These are phyloP conservation scores for Malurus cyaneus DNA, from an alignment of 2,113 vertebrate species.

Conservation along the genomic window DNA sequence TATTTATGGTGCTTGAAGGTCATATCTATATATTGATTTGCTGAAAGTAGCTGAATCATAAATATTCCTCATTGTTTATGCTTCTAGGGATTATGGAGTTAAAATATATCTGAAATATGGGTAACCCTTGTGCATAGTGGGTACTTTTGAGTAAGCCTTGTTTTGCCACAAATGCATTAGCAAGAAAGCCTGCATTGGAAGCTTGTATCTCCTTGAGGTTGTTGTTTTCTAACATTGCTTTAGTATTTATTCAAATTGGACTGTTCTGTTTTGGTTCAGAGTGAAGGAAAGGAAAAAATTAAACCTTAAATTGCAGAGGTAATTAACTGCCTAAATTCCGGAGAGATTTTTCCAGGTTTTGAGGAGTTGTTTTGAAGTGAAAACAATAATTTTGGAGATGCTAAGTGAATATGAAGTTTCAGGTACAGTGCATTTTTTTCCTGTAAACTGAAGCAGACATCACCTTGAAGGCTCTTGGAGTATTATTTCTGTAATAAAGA, in stretches of 20 bases:
- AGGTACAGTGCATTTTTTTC: not conserved
- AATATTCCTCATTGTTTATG: not conserved
- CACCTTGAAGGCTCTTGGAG: not conserved
- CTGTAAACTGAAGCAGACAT: not conserved
- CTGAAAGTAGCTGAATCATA: not conserved
- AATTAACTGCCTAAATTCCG: not conserved
- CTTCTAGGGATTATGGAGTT: not conserved
- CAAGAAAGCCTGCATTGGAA: not conserved
- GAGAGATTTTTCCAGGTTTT: not conserved
- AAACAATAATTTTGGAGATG: constrained; percentile 3
- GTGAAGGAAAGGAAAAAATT: not conserved
- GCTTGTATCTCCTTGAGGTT: not conserved
- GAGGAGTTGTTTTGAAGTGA: not conserved
- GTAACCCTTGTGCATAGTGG: not conserved
- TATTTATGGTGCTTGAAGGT: not conserved
- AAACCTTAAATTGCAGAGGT: not conserved
- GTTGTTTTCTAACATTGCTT: not conserved
- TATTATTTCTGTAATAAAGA: not conserved
- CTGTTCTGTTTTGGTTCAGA: not conserved
- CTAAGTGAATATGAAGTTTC: not conserved
- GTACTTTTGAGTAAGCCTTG: not conserved
- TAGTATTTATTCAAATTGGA: not conserved
- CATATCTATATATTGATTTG: not conserved
- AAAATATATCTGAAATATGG: not conserved
- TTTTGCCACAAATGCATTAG: not conserved